phyloP scores from a whole-genome alignment of 1,140 invertebrate species.

The Aethina tumida region DNA sequence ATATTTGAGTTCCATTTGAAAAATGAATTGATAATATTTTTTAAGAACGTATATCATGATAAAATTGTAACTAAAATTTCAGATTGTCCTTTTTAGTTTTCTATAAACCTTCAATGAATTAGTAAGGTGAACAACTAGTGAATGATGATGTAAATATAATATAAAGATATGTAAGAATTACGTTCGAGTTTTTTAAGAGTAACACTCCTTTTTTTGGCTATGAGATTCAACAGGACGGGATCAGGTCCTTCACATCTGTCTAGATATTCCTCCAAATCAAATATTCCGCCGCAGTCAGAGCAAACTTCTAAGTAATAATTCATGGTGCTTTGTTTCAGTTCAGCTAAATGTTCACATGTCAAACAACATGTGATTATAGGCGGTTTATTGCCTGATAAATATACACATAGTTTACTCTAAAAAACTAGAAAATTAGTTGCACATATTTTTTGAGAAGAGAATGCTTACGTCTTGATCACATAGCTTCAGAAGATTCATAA shows the following conservation, averaged over 20 bases:
- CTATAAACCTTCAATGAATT: no score
- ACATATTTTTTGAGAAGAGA: not conserved
- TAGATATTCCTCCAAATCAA: constrained; percentile 19
- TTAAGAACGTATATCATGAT: no score
- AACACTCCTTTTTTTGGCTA: constrained; percentile 24
- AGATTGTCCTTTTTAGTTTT: no score
- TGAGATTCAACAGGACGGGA: constrained; percentile 18
- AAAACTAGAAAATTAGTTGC: constrained; percentile 9
- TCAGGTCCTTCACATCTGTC: constrained; percentile 14
- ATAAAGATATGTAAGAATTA: no score
- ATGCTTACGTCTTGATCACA: constrained; percentile 28
- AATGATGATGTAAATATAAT: no score
- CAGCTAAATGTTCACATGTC: constrained; percentile 22
- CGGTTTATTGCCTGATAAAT: constrained; percentile 25
- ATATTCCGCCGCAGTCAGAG: constrained; percentile 24
- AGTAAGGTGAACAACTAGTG: no score
- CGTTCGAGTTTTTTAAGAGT: constrained; percentile 30
- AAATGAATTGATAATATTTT: no score
- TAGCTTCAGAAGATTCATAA: constrained; percentile 32
- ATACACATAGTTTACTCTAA: constrained; percentile 26
- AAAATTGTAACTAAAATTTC: no score
- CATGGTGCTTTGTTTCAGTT: constrained; percentile 21
- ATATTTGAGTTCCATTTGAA: no score
- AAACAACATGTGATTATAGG: constrained; percentile 27
- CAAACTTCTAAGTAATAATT: constrained; percentile 28